Evolutionary conservation across 2,888 invertebrate genomes (phyloP).

Genomic region (Eueremaeus valkanovi): DNA sequence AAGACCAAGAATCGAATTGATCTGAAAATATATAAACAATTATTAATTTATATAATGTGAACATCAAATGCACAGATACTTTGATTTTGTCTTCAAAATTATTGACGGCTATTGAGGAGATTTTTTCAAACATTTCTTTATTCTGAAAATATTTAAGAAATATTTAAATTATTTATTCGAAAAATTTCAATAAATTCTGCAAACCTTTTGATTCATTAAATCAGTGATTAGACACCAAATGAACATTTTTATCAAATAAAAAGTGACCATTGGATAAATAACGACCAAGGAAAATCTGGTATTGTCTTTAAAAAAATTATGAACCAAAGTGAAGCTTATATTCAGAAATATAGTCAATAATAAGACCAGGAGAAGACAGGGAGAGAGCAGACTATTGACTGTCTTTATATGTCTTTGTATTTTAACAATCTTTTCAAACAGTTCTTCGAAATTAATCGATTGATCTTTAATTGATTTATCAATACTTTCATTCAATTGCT

Average conservation of each 20-base stretch:
- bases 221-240: not conserved
- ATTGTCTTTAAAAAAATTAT: not conserved
- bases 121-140: not conserved
- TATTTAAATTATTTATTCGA: not conserved
- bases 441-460: not conserved
- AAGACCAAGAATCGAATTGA: not conserved
- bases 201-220: not conserved
- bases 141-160: not conserved
- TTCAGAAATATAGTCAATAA: not conserved
- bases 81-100: not conserved
- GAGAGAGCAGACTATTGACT: not conserved
- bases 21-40: not conserved
- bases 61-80: not conserved
- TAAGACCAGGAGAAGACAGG: not conserved
- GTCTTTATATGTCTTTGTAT: not conserved
- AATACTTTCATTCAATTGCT: not conserved
- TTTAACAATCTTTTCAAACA: not conserved
- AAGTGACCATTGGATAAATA: not conserved
- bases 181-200: not conserved
- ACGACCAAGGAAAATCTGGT: not conserved
- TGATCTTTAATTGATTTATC: not conserved
- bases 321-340: not conserved
- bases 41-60: not conserved
- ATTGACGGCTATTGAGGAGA: not conserved
- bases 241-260: not conserved